Evolutionary conservation across 1,140 invertebrate genomes (phyloP).

Genomic region (Drosophila tani): DNA sequence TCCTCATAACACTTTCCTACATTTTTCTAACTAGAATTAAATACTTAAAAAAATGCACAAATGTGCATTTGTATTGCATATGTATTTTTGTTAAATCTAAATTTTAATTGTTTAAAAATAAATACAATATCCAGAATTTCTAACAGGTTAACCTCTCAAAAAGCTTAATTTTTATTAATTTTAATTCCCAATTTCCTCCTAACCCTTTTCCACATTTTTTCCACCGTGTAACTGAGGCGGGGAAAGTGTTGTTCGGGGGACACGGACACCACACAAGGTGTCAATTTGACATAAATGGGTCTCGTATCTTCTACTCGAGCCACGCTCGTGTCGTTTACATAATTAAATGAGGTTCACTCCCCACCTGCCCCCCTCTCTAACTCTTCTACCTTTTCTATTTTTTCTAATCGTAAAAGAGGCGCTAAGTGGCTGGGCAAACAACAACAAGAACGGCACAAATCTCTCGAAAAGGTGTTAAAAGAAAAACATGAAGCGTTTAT

Average conservation of each 20-base stretch:
- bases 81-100: no score
- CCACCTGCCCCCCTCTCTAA: no score
- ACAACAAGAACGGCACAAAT: conserved; percentile 72
- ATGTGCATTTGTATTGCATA: no score
- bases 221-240: not conserved
- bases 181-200: not conserved
- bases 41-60: not conserved
- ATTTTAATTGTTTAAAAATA: no score
- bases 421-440: conserved; percentile 76
- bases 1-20: not conserved
- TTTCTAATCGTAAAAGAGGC: conserved; percentile 76
- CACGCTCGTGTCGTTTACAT: conserved; percentile 72
- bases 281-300: conserved; percentile 81
- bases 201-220: not conserved
- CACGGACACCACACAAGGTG: conserved; percentile 56
- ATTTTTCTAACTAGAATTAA: conserved; percentile 2
- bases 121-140: no score
- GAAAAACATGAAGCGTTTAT: conserved; percentile 78
- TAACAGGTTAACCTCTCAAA: not conserved
- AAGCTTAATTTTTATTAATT: not conserved
- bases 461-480: conserved; percentile 82
- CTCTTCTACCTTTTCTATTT: conserved; percentile 1
- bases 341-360: conserved; percentile 67
- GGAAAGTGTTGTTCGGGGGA: conserved; percentile 20
- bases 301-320: conserved; percentile 43